These are phyloP conservation scores for Tragulus kanchil DNA, from an alignment of 2,113 vertebrate species.

Conservation along the genomic window DNA sequence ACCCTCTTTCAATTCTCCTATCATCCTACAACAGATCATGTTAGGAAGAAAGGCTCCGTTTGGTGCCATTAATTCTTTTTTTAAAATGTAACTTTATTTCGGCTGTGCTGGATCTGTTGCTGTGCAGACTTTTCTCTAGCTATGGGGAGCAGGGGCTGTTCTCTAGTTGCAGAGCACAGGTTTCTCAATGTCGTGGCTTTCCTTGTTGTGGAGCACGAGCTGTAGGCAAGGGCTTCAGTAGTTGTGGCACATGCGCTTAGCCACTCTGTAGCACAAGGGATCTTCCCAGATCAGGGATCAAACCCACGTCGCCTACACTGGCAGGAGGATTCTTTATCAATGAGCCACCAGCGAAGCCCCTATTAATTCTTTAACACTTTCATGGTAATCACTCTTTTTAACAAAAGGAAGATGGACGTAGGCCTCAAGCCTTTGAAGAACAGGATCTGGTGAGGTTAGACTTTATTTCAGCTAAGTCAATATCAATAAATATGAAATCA, in stretches of 20 bases:
- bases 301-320: neutral
- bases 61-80: neutral
- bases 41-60: neutral
- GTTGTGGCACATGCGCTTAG: too few species aligned
- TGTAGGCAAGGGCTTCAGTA: neutral
- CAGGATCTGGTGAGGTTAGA: neutral
- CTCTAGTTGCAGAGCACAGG: neutral
- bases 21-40: accelerated
- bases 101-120: neutral
- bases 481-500: neutral
- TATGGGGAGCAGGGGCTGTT: neutral
- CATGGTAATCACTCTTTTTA: neutral
- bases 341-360: neutral
- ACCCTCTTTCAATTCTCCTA: neutral
- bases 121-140: neutral
- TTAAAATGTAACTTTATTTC: neutral
- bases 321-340: neutral
- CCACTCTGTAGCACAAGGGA: neutral
- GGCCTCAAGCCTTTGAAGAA: neutral
- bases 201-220: neutral
- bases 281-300: neutral
- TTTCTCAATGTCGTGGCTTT: neutral
- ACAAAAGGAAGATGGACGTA: neutral
- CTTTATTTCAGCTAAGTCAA: neutral
- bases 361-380: neutral